phyloP scores from a whole-genome alignment of 2,113 vertebrate species.

The Upupa epops region DNA sequence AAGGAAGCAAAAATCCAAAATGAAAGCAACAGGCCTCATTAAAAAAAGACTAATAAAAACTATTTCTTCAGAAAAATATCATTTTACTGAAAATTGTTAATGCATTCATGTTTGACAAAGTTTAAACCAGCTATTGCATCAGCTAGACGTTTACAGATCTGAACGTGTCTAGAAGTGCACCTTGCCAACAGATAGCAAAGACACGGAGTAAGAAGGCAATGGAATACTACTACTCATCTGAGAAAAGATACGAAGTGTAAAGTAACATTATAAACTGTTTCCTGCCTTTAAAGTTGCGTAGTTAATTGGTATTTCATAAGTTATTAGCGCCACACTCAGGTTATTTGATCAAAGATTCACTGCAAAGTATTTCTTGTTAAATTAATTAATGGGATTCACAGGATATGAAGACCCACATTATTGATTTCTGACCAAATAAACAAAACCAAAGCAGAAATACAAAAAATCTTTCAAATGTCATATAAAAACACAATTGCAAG shows the following conservation, averaged over 20 bases:
- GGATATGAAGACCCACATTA: neutral
- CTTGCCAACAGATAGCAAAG: neutral
- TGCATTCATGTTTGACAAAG: neutral
- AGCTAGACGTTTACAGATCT: neutral
- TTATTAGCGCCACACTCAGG: neutral
- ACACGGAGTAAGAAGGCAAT: neutral
- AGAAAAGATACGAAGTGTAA: neutral
- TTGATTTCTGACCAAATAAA: neutral
- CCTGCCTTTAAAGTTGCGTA: neutral
- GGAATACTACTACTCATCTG: rapidly evolving
- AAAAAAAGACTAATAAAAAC: neutral
- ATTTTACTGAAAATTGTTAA: neutral
- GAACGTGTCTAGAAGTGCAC: neutral
- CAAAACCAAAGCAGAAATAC: neutral
- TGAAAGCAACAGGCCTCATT: neutral
- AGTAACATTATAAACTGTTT: neutral
- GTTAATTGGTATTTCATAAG: neutral
- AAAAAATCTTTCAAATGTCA: neutral
- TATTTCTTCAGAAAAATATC: neutral
- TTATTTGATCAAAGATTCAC: neutral
- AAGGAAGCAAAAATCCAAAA: neutral
- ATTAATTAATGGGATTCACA: neutral
- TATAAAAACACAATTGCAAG: neutral
- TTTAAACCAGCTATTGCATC: neutral
- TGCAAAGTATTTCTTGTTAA: neutral